phyloP scores from a whole-genome alignment of 1,140 invertebrate genomes.

The Oreohelix idahoensis region DNA sequence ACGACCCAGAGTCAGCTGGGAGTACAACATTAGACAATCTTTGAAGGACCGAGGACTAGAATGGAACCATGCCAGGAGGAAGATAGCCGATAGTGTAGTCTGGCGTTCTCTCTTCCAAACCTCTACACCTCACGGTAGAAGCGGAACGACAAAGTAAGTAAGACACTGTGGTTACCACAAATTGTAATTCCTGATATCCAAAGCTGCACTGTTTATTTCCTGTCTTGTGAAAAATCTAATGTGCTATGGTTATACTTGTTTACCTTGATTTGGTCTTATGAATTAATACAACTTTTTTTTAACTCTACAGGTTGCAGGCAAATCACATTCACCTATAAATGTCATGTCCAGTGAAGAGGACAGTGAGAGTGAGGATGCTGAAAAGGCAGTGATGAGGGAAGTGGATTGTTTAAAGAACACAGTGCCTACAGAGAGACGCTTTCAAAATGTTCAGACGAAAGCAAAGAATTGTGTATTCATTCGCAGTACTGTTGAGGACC shows the following conservation, averaged over 20 bases:
- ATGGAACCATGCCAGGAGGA: too few relatives aligned
- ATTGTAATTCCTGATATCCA: too few relatives aligned
- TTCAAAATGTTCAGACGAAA: conserved; percentile 81
- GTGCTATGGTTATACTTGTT: too few relatives aligned
- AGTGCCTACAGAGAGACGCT: conserved; percentile 53
- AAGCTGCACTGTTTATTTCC: background rate
- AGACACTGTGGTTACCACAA: too few relatives aligned
- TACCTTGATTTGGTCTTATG: too few relatives aligned
- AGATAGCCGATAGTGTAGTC: too few relatives aligned
- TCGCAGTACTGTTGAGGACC: conserved; percentile 81
- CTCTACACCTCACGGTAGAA: too few relatives aligned
- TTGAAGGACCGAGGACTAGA: too few relatives aligned
- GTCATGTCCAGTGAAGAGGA: conserved; percentile 35
- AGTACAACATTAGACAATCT: too few relatives aligned
- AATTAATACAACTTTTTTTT: background rate
- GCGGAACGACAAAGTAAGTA: too few relatives aligned
- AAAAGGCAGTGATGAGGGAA: conserved; percentile 69
- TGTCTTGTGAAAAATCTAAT: background rate
- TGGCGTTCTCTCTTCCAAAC: too few relatives aligned
- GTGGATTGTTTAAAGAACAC: conserved; percentile 74
- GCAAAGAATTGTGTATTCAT: conserved; percentile 90
- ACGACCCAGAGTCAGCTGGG: too few relatives aligned
- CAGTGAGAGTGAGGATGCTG: conserved; percentile 56
- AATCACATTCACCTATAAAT: background rate
- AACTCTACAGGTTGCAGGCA: background rate